Base-by-base conservation (phyloP, 1,140 invertebrate species). In the Littorina saxatilis region DNA sequence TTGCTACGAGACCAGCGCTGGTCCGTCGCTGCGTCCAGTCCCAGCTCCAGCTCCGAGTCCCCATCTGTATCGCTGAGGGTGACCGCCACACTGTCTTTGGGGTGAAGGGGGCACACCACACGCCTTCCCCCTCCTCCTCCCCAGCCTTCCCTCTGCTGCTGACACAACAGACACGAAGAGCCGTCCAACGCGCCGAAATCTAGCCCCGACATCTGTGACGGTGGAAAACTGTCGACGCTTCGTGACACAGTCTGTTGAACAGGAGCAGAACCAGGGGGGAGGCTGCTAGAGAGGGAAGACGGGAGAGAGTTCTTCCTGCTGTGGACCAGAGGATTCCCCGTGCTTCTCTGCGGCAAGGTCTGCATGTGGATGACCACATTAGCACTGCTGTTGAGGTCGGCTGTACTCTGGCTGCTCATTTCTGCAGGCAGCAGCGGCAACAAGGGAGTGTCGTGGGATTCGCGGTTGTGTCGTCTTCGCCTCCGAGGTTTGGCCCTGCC, bases 291-390 rank as follows among this genome's bases (percentile, higher is more conserved):
- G 43, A 89, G 72, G n/a, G 88, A 89, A 2, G 88, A 89, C 0
- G 86, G 90, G 2, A 88, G 83, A 1, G 89, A 89, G 77, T 89
- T 89, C 73, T 88, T 86, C 35, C 87, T 81, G 73, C 78, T 83
- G 40, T 87, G 84, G 50, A 78, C 52, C 37, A 84, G 58, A 82
- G 40, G 35, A 35, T 47, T 70, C 61, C 61, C 37, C n/a, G n/a
- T n/a, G 40, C 52, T 55, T 80, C 77, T 13, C 55, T 17, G 76
- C 58, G 87, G 82, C 80, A 85, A 66, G 52, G 66, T 85, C n/a
- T 86, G 81, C 50, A 78, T 82, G 50, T 84, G 81, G 27, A 86
- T 47, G 15, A 84, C 79, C 11, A 72, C 83, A 32, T 37, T 82
- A 27, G 82, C 73, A 37, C 50, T n/a, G 76, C 52, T 75, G 83